Conservation (phyloP, 2,113 vertebrate species). For the Vombatus ursinus region DNA sequence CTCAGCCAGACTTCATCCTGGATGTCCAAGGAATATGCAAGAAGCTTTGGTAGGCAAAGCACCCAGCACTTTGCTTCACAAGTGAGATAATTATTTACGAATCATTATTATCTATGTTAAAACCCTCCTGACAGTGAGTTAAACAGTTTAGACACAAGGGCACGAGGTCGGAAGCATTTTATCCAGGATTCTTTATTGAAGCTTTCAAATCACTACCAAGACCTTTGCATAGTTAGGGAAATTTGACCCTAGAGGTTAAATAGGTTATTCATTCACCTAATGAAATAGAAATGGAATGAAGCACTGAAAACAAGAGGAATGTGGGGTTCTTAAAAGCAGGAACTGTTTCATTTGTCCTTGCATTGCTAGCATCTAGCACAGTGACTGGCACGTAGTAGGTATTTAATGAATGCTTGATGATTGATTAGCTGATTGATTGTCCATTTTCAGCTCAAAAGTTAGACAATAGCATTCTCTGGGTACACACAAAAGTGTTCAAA, state of each 20-base stretch:
- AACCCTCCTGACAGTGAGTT: background rate
- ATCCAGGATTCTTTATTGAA: background rate
- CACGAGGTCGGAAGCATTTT: conserved; percentile 11
- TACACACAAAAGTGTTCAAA: background rate
- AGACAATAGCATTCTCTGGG: background rate
- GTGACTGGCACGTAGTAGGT: background rate
- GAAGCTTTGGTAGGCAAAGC: background rate
- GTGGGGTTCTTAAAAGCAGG: background rate
- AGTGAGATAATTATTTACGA: conserved; percentile 10
- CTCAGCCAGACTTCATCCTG: background rate
- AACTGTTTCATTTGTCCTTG: conserved; percentile 1
- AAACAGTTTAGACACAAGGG: background rate
- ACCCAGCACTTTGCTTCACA: background rate
- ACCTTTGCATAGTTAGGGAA: conserved; percentile 17
- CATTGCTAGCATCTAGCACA: background rate
- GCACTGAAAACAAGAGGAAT: background rate
- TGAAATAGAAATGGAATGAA: background rate
- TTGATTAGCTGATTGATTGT: background rate
- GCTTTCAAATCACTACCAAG: conserved; percentile 4
- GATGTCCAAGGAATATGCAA: background rate
- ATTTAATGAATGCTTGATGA: conserved; percentile 16
- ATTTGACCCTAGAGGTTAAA: background rate
- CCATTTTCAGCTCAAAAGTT: background rate
- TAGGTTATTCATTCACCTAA: conserved; percentile 10
- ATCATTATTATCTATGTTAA: background rate